Evolutionary conservation across 2,888 invertebrate species (phyloP), one percentile per base, ranked within the genome.

Genomic region (Sceliomorpha sp.): DNA sequence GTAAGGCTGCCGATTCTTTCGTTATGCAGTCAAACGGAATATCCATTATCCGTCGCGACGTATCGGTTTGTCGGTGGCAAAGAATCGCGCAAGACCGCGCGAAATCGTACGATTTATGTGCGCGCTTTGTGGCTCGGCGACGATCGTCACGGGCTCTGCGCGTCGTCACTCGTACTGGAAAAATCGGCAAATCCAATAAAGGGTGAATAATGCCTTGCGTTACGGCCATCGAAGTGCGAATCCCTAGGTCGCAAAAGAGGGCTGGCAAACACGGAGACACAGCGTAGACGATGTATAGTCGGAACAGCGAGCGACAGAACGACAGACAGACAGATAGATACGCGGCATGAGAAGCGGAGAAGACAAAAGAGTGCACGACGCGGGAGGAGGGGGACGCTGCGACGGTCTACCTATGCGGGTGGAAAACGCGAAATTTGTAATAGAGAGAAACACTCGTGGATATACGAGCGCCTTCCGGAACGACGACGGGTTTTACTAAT

Each of bases 401-500:
- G 63, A 50, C 32, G 36, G 39, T 56, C 26, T 12, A 47, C 50
- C 50, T 50, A 45, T 60, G 42, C 50, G 70, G 50, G 58, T 55
- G 66, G 69, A 72, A 72, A 72, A 72, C 66, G 51, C 45, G 67
- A 66, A 70, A 72, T 72, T 66, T 70, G 72, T 72, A 72, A 66
- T 70, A 77, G 85, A 81, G 84, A 83, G 86, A 83, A 85, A 83
- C 82, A 79, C 80, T 76, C 81, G 81, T 76, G 81, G 77, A 85
- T 86, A 86, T 84, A 79, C 74, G 83, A 82, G 78, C 80, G 82
- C 80, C 86, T 87, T 87, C 87, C 87, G 87, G 82, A 75, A 73
- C 78, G 79, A 70, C 82, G 81, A 81, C 79, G 85, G 84, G 83
- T 87, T 86, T 87, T 86, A 87, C 87, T 87, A 87, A 87, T 87